Evolutionary conservation across 2,888 invertebrate species (phyloP).

Genomic region (Polia nebulosa): DNA sequence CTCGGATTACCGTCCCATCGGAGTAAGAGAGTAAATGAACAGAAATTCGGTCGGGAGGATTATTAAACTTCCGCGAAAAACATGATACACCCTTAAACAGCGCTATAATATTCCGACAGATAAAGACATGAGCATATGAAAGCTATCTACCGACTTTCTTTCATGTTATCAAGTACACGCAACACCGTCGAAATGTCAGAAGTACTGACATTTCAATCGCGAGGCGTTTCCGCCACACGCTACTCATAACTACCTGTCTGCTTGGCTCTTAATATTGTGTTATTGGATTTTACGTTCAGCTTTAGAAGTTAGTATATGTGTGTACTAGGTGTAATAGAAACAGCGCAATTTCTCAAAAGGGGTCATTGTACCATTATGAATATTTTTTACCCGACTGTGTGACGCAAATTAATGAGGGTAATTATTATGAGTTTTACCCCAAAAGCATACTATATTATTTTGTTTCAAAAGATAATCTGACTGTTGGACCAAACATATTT

Average conservation of each 20-base stretch:
- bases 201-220: conserved; percentile 61
- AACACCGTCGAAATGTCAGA: conserved; percentile 58
- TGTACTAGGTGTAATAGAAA: not conserved
- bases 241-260: conserved; percentile 21
- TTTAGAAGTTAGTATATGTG: not conserved
- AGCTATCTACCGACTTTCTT: conserved; percentile 37
- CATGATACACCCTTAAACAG: conserved; percentile 18
- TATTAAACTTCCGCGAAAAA: too few species aligned
- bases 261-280: conserved; percentile 32
- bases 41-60: too few species aligned
- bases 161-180: conserved; percentile 40
- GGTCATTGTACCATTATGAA: not conserved
- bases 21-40: too few species aligned
- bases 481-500: too few species aligned
- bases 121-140: conserved; percentile 40
- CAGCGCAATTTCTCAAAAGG: too few species aligned
- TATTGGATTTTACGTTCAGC: conserved; percentile 11
- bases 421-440: too few species aligned
- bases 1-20: too few species aligned
- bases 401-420: too few species aligned
- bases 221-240: conserved; percentile 48
- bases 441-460: too few species aligned
- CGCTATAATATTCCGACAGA: conserved; percentile 14
- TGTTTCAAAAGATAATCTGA: too few species aligned
- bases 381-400: not conserved